Evolutionary conservation across 92 coral and sea anemone species (phyloP).

Genomic region (Metridium senile): DNA sequence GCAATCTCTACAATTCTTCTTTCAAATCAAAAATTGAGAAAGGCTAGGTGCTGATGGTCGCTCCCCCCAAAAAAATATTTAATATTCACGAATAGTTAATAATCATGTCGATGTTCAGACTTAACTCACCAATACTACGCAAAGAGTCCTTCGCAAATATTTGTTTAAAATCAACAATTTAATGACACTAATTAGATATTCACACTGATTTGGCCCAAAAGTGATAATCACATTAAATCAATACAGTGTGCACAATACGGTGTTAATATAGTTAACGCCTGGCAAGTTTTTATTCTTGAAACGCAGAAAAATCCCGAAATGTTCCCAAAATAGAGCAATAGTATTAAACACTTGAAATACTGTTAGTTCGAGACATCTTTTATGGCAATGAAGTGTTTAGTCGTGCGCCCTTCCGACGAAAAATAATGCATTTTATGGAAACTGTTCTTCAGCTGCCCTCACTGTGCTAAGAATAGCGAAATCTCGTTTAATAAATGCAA

Average conservation of each 20-base stretch:
- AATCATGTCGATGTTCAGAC: no score
- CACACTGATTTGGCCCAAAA: conserved; percentile 9
- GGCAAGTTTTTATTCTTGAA: background rate
- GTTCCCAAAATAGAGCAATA: background rate
- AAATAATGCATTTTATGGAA: background rate
- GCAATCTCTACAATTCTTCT: no score
- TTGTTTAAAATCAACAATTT: conserved; percentile 15
- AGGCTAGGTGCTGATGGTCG: no score
- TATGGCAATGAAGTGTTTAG: background rate
- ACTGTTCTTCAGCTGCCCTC: background rate
- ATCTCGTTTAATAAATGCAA: no score
- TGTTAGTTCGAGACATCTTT: background rate
- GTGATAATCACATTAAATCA: conserved; percentile 14
- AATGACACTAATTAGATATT: conserved; percentile 19
- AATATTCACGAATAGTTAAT: no score
- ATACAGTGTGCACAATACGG: conserved; percentile 4
- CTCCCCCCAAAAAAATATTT: no score
- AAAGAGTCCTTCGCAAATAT: background rate
- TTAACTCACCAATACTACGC: background rate
- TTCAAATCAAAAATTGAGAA: no score
- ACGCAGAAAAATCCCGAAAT: background rate
- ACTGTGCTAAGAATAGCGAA: background rate
- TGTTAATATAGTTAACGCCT: conserved; percentile 21
- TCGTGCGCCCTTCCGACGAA: conserved; percentile 1
- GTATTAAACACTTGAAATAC: background rate